Evolutionary conservation across 2,797 vertebrate genomes (phyloP), one percentile per base, ranked within the genome.

Genomic region (Vireo griseus): DNA sequence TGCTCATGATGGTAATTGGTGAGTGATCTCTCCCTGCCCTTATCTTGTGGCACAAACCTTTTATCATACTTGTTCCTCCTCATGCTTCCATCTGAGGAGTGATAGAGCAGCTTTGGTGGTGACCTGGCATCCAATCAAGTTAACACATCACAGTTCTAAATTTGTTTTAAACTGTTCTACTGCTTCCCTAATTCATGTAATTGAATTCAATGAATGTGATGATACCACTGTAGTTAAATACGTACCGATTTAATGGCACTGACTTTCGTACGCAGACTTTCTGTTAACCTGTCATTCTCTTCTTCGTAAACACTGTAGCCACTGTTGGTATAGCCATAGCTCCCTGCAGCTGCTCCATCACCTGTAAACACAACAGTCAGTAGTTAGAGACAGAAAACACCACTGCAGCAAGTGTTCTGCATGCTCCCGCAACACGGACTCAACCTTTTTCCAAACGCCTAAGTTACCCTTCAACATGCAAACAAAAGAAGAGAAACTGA

Each of bases 241-340:
- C 99, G 96, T 96, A 99, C 99, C 90, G 99, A 99, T 97, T 99
- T 99, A 80, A 99, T 98, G 75, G 99, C 99, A 18, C 50, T 98
- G 79, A 99, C 99, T 99, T 99, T 99, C 3, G 97, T 98, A 61
- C 98, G 98, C 77, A 99, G 98, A 72, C 98, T 99, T 90, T 99
- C 99, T 16, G 99, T 99, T 57, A 99, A 96, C 47, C 98, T 98
- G 48, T 99, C 99, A 15, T 99, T 99, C 89, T 99, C 99, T 85
- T 99, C 99, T 79, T 99, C 99, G 4, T 99, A 98, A 50, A 99
- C 98, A 52, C 98, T 99, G 93, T 99, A 99, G 3, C 99, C 99
- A 87, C 99, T 99, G 10, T 79, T 96, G 62, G 95, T 58, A 19
- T 98, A 98, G 94, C 97, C 96, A n/a, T 97, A 95, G 96, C 66